Evolutionary conservation across 2,888 invertebrate species (phyloP).

Genomic region (Latheticus oryzae): DNA sequence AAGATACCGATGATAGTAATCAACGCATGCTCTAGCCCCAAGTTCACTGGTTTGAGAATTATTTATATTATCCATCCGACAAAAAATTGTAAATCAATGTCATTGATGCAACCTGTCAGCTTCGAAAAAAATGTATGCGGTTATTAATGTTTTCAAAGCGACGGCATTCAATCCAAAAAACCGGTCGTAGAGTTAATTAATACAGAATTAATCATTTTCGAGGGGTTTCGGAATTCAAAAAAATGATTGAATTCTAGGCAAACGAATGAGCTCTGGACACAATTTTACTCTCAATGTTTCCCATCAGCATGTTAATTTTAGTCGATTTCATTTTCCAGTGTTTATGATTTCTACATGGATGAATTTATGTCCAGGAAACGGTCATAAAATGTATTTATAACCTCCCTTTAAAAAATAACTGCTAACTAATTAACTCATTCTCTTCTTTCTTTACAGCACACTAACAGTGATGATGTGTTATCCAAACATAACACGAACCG

Average conservation of each 20-base stretch:
- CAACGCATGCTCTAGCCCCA: background rate
- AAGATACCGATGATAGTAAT: conserved; percentile 5
- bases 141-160: conserved; percentile 23
- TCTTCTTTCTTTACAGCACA: conserved; percentile 10
- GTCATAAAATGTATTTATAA: conserved; percentile 35
- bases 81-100: conserved; percentile 37
- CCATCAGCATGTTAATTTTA: conserved; percentile 38
- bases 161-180: conserved; percentile 20
- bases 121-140: conserved; percentile 25
- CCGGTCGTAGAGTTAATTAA: conserved; percentile 41
- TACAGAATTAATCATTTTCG: conserved; percentile 38
- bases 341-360: conserved; percentile 40
- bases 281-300: conserved; percentile 1
- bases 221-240: conserved; percentile 18
- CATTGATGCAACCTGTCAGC: conserved; percentile 26
- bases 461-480: conserved; percentile 7
- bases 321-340: conserved; percentile 36
- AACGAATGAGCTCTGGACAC: no score
- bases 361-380: conserved; percentile 38
- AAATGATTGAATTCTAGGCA: conserved; percentile 16
- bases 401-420: conserved; percentile 32
- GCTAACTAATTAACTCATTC: conserved; percentile 27
- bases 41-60: conserved; percentile 22
- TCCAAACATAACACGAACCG: conserved; percentile 10
- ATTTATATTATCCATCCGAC: conserved; percentile 20